Base-by-base conservation (phyloP, 2,113 vertebrate genomes). In the Centropus bengalensis region DNA sequence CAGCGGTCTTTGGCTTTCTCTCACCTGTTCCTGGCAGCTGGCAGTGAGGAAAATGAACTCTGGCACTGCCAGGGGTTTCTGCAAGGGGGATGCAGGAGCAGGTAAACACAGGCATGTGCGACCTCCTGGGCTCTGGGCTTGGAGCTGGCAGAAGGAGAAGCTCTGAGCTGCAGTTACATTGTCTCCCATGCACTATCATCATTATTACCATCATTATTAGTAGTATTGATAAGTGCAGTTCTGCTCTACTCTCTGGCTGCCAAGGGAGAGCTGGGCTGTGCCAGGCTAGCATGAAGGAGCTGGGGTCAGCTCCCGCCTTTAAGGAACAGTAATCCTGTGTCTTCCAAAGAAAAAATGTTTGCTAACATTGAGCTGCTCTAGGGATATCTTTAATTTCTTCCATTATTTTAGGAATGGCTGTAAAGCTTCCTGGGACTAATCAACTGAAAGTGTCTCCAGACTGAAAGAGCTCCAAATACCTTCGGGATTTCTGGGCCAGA, bases 361-460 rank as follows among this genome's bases (percentile, higher is more conserved):
- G 0, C n/a, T 52, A 18, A 40, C 7, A 11, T 9, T 40, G 47
- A 71, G 40, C 3, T 73, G 26, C 54, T 75, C 81, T 38, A 42
- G 66, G 73, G 40, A 68, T 36, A 21, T 40, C 56, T 86, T 88
- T 11, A 42, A 44, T 56, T 67, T 64, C 36, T 93, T 38, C 38
- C 9, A 18, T 82, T 86, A 36, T 89, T 88, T 75, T 32, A 89
- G 47, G 40, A 82, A 36, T 22, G 66, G 26, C 36, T 67, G 24
- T 54, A 60, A 88, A 91, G 38, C 64, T 95, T 91, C 64, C 40
- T 44, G 18, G 47, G 44, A 56, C 63, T 93, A 92, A 91, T 90
- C 93, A 84, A 96, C 64, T 84, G 69, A 23, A 76, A 58, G 40
- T 26, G 19, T 75, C 49, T 93, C 49, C 33, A 49, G 44, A 30